Conservation (phyloP, 2,888 invertebrate species). For the Seladonia tumulorum region DNA sequence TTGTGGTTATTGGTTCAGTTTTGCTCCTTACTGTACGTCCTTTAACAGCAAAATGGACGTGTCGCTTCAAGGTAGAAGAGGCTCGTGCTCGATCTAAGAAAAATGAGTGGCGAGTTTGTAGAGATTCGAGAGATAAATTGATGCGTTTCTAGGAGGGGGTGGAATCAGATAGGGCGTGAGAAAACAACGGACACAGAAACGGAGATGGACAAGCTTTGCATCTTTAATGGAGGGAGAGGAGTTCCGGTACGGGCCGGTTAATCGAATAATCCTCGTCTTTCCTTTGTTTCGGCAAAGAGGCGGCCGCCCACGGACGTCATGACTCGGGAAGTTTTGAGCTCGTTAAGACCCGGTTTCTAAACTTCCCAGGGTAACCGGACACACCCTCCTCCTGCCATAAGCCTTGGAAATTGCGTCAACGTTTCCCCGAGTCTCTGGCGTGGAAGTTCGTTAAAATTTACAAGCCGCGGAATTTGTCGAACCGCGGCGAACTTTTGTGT, state of each 20-base stretch:
- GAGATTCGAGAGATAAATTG: background rate
- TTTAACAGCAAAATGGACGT: background rate
- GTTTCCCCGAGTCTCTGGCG: constrained; percentile 2
- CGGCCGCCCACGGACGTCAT: constrained; percentile 53
- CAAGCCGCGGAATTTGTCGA: background rate
- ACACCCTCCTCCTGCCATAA: constrained; percentile 36
- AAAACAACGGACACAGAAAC: background rate
- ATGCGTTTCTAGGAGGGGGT: background rate
- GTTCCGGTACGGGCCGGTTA: background rate
- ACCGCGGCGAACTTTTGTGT: background rate
- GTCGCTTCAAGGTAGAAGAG: background rate
- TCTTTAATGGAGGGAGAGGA: constrained; percentile 43
- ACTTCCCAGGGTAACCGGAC: constrained; percentile 35
- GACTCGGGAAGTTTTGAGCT: constrained; percentile 51
- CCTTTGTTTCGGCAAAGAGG: constrained; percentile 47
- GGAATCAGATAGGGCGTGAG: background rate
- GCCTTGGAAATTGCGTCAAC: constrained; percentile 28
- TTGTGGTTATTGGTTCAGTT: too few relatives aligned
- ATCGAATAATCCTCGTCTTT: constrained; percentile 43
- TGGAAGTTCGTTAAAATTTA: constrained; percentile 14
- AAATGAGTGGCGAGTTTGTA: too few relatives aligned
- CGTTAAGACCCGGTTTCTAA: constrained; percentile 45
- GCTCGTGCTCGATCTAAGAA: too few relatives aligned
- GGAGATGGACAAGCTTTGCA: constrained; percentile 37
- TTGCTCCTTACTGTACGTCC: too few relatives aligned